Conservation (phyloP, 2,888 invertebrate genomes). For the Clitarchus hookeri region DNA sequence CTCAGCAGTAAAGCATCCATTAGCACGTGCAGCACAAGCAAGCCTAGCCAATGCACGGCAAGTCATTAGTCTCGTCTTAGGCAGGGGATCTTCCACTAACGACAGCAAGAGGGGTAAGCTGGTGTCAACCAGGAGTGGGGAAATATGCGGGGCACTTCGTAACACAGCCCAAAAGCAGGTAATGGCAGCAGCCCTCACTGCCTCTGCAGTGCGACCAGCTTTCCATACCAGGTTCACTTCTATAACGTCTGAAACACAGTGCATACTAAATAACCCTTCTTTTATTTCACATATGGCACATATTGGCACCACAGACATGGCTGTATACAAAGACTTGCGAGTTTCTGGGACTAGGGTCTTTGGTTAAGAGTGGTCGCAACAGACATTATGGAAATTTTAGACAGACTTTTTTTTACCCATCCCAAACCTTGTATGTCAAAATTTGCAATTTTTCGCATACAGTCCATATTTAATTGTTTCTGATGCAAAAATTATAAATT, state of each 20-base stretch:
- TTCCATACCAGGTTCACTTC: slow-evolving; percentile 77
- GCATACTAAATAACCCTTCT: too few species aligned
- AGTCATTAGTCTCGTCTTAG: slow-evolving; percentile 64
- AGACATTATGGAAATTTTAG: too few species aligned
- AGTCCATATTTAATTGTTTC: too few species aligned
- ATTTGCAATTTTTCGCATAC: too few species aligned
- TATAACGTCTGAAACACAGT: slow-evolving; percentile 63
- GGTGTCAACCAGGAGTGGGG: slow-evolving; percentile 56
- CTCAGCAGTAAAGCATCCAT: slow-evolving; percentile 56
- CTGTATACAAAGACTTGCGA: too few species aligned
- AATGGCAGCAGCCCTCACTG: slow-evolving; percentile 74
- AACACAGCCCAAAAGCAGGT: slow-evolving; percentile 72
- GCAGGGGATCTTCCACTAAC: slow-evolving; percentile 67
- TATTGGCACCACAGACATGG: too few species aligned
- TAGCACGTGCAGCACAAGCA: slow-evolving; percentile 54
- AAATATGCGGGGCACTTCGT: slow-evolving; percentile 51
- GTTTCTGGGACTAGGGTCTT: too few species aligned
- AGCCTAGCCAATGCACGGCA: slow-evolving; percentile 59
- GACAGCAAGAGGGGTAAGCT: slow-evolving; percentile 63
- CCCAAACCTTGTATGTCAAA: too few species aligned
- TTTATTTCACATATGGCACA: too few species aligned
- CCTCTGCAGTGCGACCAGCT: slow-evolving; percentile 76
- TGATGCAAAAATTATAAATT: too few species aligned
- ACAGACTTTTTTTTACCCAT: too few species aligned
- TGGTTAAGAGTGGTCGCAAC: too few species aligned